These are phyloP conservation scores for Nowickia ferox DNA, from an alignment of 2,888 invertebrate genomes.

Conservation along the genomic window DNA sequence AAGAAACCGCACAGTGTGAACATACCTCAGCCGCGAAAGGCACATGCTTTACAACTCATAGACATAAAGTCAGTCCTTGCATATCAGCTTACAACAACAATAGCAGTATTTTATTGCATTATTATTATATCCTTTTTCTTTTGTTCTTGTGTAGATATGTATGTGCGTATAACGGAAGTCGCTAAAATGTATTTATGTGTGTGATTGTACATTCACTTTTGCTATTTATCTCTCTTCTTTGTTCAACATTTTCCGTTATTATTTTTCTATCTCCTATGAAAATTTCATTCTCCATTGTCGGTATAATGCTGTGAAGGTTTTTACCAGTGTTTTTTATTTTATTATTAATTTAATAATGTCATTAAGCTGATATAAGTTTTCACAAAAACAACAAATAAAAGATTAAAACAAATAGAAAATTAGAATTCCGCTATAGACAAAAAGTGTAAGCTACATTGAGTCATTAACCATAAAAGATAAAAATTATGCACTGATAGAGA, in stretches of 20 bases:
- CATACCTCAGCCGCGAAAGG: too few relatives aligned
- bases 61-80: not conserved
- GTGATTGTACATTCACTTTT: not conserved
- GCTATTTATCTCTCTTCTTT: conserved; percentile 25
- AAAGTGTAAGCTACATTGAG: conserved; percentile 15
- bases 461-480: conserved; percentile 23
- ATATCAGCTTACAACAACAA: not conserved
- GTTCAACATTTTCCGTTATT: not conserved
- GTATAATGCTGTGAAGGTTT: conserved; percentile 1
- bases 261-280: conserved; percentile 5
- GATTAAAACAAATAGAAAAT: conserved; percentile 16
- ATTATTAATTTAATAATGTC: conserved; percentile 42
- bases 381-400: conserved; percentile 12
- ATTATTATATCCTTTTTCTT: not conserved
- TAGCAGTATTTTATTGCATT: not conserved
- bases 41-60: too few relatives aligned
- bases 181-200: conserved; percentile 30
- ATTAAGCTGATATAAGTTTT: conserved; percentile 53
- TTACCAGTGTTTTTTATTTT: conserved; percentile 5
- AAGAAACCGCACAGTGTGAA: too few relatives aligned
- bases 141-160: too few relatives aligned
- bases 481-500: not conserved
- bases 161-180: conserved; percentile 27
- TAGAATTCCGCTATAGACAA: conserved; percentile 31
- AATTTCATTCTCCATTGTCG: conserved; percentile 42